These are phyloP conservation scores for Portunus trituberculatus DNA, from an alignment of 1,140 invertebrate genomes.

Conservation along the genomic window DNA sequence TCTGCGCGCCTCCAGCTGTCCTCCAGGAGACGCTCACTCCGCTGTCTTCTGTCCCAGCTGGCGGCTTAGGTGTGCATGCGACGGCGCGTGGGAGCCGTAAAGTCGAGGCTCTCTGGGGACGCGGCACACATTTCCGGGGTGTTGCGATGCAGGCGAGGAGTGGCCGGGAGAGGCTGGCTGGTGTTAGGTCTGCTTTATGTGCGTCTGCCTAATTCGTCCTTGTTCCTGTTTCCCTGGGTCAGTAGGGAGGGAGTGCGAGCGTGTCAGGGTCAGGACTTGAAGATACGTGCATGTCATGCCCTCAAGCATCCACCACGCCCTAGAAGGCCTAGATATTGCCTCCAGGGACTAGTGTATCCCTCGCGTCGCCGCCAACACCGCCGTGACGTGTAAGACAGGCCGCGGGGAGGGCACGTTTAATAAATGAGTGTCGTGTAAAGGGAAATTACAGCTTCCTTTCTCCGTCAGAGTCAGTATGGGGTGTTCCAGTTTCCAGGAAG, in stretches of 20 bases:
- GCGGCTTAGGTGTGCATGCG: slow-evolving; percentile 4
- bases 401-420: neutral
- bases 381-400: neutral
- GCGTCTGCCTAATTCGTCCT: neutral
- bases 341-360: too few relatives aligned
- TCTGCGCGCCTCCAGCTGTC: too few relatives aligned
- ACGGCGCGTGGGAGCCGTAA: neutral
- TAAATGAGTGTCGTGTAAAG: neutral
- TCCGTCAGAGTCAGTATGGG: neutral
- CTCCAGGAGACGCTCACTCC: too few relatives aligned
- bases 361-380: too few relatives aligned
- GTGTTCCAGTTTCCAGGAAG: neutral
- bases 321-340: too few relatives aligned
- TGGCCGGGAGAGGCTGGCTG: neutral
- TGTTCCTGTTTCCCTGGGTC: neutral
- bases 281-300: neutral
- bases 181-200: neutral
- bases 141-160: neutral
- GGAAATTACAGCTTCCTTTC: slow-evolving; percentile 17
- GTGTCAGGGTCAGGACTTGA: neutral
- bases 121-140: neutral
- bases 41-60: neutral
- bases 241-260: neutral
- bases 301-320: too few relatives aligned
- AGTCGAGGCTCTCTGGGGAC: neutral